Evolutionary conservation across 2,888 invertebrate species (phyloP).

Genomic region (Drosophila quasianomalipes): DNA sequence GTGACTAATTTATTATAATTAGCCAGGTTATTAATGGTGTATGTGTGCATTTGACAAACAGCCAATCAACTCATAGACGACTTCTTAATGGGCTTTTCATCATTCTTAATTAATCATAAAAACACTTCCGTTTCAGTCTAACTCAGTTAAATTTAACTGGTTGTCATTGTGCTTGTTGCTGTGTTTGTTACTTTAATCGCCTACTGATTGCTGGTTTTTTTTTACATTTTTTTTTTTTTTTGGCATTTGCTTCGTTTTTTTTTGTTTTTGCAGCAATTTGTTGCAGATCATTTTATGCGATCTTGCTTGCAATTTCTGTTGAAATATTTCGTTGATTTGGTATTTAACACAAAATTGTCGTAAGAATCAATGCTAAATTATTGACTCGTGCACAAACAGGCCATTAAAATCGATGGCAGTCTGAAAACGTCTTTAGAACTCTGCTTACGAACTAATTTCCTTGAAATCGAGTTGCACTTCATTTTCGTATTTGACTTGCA

Average conservation of each 20-base stretch:
- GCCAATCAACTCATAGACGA: conserved; percentile 7
- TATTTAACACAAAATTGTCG: conserved; percentile 9
- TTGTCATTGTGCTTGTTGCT: conserved; percentile 32
- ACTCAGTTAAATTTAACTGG: conserved; percentile 6
- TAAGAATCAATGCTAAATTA: conserved; percentile 10
- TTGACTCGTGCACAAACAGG: conserved; percentile 13
- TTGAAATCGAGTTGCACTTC: conserved; percentile 8
- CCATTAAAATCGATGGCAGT: conserved; percentile 1
- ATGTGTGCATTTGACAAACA: conserved; percentile 26
- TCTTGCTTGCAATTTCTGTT: conserved; percentile 20
- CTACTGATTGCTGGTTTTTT: conserved; percentile 34
- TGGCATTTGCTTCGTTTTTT: conserved; percentile 1
- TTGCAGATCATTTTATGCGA: conserved; percentile 37
- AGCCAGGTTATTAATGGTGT: conserved; percentile 23
- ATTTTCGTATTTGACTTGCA: neutral
- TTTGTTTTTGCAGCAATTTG: conserved; percentile 44
- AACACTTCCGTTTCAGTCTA: conserved; percentile 40
- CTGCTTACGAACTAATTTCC: conserved; percentile 9
- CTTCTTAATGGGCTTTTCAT: conserved; percentile 19
- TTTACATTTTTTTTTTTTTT: conserved; percentile 24
- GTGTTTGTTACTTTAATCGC: conserved; percentile 25
- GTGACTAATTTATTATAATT: conserved; percentile 2
- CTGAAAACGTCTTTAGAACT: neutral
- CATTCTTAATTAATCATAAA: conserved; percentile 10
- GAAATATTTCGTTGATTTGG: neutral